These are phyloP conservation scores for Danio jaintianensis DNA, from an alignment of 2,797 vertebrate species.

Conservation along the genomic window DNA sequence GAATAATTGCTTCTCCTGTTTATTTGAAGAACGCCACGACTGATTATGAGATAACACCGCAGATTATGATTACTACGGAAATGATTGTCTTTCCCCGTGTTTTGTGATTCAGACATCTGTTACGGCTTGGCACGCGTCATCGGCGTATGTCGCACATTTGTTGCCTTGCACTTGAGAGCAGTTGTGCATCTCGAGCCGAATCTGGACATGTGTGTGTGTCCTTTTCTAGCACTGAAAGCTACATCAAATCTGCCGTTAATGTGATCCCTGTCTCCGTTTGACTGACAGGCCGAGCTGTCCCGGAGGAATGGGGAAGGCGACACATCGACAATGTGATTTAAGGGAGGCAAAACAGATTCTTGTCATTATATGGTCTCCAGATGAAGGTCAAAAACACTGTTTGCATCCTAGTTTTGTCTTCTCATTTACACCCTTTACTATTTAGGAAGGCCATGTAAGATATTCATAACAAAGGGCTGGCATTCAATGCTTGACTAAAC, in stretches of 20 bases:
- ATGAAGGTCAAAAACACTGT: conserved; percentile 52
- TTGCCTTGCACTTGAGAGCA: conserved; percentile 25
- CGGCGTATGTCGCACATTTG: conserved; percentile 33
- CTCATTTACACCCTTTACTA: conserved; percentile 15
- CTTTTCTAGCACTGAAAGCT: conserved; percentile 16
- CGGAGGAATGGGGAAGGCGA: conserved; percentile 35
- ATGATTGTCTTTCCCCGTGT: conserved; percentile 32
- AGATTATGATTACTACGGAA: conserved; percentile 49
- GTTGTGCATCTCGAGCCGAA: conserved; percentile 14
- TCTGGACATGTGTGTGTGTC: conserved; percentile 5
- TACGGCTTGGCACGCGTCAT: conserved; percentile 24
- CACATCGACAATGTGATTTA: conserved; percentile 46
- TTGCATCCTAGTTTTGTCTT: conserved; percentile 35
- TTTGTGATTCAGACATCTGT: conserved; percentile 48
- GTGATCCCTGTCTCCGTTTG: conserved; percentile 48
- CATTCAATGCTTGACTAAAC: conserved; percentile 53
- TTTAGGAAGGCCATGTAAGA: conserved; percentile 35
- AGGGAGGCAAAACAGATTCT: conserved; percentile 39
- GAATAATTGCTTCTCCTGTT: conserved; percentile 43
- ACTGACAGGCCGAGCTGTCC: conserved; percentile 51
- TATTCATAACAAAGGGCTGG: conserved; percentile 57
- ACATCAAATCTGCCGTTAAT: conserved; percentile 45
- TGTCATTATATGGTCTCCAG: conserved; percentile 50
- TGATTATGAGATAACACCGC: conserved; percentile 45
- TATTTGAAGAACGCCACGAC: conserved; percentile 32